phyloP scores from a whole-genome alignment of 2,888 invertebrate genomes.

The Caradrina kadenii region DNA sequence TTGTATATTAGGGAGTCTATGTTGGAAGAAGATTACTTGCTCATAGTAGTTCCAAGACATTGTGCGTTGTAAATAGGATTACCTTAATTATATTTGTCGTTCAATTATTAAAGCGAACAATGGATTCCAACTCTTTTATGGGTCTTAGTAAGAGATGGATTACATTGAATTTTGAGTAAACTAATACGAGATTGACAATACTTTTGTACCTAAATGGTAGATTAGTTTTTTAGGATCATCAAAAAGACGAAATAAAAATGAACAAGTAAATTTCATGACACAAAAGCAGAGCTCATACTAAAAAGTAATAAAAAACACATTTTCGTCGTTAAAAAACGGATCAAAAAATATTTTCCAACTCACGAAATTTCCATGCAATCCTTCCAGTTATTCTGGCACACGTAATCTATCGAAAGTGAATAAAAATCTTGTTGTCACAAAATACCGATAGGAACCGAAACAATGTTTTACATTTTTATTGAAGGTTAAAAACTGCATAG shows the following conservation, averaged over 20 bases:
- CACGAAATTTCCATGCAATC: slow-evolving; percentile 24
- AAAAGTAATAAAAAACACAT: slow-evolving; percentile 4
- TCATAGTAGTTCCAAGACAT: slow-evolving; percentile 50
- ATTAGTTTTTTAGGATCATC: neutral
- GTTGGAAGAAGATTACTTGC: slow-evolving; percentile 48
- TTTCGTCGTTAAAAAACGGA: slow-evolving; percentile 11
- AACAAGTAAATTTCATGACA: no score
- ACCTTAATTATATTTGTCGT: slow-evolving; percentile 45
- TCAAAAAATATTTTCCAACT: slow-evolving; percentile 24
- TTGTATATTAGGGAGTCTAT: slow-evolving; percentile 40
- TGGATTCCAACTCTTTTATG: slow-evolving; percentile 16
- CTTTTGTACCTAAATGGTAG: no score
- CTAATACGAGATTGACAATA: neutral
- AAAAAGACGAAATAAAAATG: neutral
- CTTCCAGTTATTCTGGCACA: slow-evolving; percentile 36
- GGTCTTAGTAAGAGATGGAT: neutral
- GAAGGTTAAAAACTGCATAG: slow-evolving; percentile 54
- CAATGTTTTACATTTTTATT: slow-evolving; percentile 52
- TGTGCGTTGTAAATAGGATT: slow-evolving; percentile 39
- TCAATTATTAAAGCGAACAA: slow-evolving; percentile 37
- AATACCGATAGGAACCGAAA: slow-evolving; percentile 35
- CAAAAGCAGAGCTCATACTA: neutral
- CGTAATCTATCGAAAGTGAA: slow-evolving; percentile 46
- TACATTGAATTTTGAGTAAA: slow-evolving; percentile 4
- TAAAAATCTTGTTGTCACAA: slow-evolving; percentile 43